phyloP scores from a whole-genome alignment of 1,140 invertebrate species.

The Drosophila ficusphila region DNA sequence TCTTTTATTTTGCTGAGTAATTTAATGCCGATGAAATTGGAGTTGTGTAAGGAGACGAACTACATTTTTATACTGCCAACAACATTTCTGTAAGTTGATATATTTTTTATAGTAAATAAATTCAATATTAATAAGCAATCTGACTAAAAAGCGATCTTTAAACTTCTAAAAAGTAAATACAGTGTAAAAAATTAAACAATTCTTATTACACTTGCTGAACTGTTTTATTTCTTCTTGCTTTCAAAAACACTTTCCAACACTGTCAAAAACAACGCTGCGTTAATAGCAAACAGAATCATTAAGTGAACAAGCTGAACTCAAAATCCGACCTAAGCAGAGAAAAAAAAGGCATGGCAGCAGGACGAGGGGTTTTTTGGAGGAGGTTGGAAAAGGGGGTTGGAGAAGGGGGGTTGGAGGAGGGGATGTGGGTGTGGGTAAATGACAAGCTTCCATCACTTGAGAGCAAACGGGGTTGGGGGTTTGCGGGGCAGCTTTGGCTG shows the following conservation, averaged over 20 bases:
- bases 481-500: slow-evolving; percentile 1
- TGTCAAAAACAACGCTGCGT: slow-evolving; percentile 2
- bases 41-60: background rate
- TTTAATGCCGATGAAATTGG: slow-evolving; percentile 2
- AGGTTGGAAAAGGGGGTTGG: too few species aligned
- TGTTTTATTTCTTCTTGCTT: background rate
- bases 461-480: slow-evolving; percentile 5
- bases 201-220: background rate
- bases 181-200: background rate
- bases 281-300: slow-evolving; percentile 38
- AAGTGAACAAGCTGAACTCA: slow-evolving; percentile 31
- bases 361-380: background rate
- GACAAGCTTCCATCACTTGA: slow-evolving; percentile 39
- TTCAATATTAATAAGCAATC: too few species aligned
- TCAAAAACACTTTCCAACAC: slow-evolving; percentile 11
- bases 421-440: slow-evolving; percentile 9
- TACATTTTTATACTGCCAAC: background rate
- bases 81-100: background rate
- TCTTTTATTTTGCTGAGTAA: background rate
- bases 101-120: too few species aligned
- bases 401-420: too few species aligned
- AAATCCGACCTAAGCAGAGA: slow-evolving; percentile 19
- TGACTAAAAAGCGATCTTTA: too few species aligned
- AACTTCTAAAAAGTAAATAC: background rate
- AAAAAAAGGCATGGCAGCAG: slow-evolving; percentile 3